Percentiles rank a stretch among this genome's conserved stretches.
Evolutionary conservation across 2,113 vertebrate species (phyloP).

Genomic region (Epinephelus lanceolatus): DNA sequence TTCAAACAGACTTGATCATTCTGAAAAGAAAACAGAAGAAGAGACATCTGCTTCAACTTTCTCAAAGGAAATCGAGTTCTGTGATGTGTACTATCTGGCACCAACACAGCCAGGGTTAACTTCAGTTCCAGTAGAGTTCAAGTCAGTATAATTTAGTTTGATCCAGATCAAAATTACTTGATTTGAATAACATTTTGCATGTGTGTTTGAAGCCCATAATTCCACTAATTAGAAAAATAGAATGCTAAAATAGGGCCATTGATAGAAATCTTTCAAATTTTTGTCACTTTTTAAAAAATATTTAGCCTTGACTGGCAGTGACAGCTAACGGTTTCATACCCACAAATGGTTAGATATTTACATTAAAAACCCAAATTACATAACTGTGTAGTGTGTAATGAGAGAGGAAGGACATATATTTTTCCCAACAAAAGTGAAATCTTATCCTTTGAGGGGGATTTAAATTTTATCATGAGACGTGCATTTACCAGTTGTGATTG

Average conservation of each 20-base stretch:
- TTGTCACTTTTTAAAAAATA: background rate
- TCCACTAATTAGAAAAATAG: background rate
- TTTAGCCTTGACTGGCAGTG: background rate
- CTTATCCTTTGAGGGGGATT: background rate
- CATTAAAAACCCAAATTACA: background rate
- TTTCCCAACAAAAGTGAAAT: background rate
- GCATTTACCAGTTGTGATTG: background rate
- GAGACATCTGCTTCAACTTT: conserved; percentile 11
- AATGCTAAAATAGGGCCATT: no score
- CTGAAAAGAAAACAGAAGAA: background rate
- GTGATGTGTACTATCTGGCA: conserved; percentile 4
- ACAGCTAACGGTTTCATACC: background rate
- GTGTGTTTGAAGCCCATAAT: background rate
- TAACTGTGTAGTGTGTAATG: no score
- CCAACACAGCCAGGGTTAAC: background rate
- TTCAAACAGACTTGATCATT: conserved; percentile 44
- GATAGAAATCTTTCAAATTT: background rate
- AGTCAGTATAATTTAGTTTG: background rate
- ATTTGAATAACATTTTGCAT: background rate
- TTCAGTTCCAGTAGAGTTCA: background rate
- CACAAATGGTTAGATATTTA: background rate
- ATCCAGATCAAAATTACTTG: background rate
- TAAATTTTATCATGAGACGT: background rate
- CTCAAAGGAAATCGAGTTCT: conserved; percentile 16
- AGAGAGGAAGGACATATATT: background rate